phyloP scores from a whole-genome alignment of 2,113 vertebrate genomes.

The Danio rerio region DNA sequence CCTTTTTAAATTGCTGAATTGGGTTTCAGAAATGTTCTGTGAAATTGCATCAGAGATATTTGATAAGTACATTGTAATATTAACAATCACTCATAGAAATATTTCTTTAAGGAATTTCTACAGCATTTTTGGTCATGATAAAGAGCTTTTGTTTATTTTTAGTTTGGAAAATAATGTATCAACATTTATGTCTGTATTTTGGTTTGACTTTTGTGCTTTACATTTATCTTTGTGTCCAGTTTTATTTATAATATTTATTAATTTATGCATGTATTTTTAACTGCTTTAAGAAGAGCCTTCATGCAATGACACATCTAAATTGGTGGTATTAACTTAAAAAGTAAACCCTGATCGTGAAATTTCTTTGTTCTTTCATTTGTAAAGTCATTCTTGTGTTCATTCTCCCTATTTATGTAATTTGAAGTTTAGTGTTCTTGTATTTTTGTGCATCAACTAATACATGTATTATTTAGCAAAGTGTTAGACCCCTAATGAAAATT shows the following conservation, averaged over 20 bases:
- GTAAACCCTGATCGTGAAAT: background rate
- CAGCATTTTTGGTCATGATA: background rate
- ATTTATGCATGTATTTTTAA: background rate
- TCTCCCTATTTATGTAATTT: background rate
- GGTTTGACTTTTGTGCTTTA: background rate
- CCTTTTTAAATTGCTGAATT: slow-evolving; percentile 26
- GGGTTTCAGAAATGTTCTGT: background rate
- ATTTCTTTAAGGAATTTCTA: slow-evolving; percentile 16
- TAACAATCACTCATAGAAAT: background rate
- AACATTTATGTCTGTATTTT: background rate
- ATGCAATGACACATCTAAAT: background rate
- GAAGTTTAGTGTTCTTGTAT: background rate
- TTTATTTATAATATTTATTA: slow-evolving; percentile 13
- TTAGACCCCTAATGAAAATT: background rate
- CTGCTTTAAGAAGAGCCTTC: background rate
- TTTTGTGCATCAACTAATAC: background rate
- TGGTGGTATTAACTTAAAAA: background rate
- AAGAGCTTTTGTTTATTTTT: background rate
- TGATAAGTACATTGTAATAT: background rate
- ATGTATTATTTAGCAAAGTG: background rate
- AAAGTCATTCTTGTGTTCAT: background rate
- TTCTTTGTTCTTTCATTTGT: background rate
- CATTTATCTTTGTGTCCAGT: background rate
- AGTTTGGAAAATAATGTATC: background rate
- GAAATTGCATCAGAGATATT: background rate